Percentiles rank a stretch among this genome's conserved stretches.
Evolutionary conservation across 2,797 vertebrate species (phyloP).

Genomic region (Gymnocypris eckloni): DNA sequence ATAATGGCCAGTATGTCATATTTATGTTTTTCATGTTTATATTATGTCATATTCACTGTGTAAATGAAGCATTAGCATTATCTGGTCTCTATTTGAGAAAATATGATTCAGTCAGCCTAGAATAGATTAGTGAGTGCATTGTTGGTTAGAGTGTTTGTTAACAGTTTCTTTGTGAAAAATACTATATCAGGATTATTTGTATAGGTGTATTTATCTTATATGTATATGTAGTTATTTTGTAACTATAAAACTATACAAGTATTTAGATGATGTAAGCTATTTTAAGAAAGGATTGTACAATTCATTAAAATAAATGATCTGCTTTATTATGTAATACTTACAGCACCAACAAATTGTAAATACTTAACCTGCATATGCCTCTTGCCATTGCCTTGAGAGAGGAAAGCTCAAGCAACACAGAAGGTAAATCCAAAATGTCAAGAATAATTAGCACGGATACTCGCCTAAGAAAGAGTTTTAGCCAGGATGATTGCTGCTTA

Average conservation of each 20-base stretch:
- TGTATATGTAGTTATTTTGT: background rate
- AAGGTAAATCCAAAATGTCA: conserved; percentile 74
- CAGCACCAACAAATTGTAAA: background rate
- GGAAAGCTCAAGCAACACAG: conserved; percentile 40
- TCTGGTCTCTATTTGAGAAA: too few species aligned
- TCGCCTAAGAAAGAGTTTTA: conserved; percentile 65
- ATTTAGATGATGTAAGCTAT: background rate
- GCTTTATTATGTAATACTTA: conserved; percentile 33
- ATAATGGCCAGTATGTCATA: too few species aligned
- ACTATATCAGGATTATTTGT: too few species aligned
- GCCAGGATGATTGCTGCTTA: conserved; percentile 73
- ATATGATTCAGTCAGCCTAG: too few species aligned
- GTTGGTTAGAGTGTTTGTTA: too few species aligned
- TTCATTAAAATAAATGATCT: conserved; percentile 20
- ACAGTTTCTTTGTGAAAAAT: too few species aligned
- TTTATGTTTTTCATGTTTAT: too few species aligned
- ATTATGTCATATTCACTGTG: too few species aligned
- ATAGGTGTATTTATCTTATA: background rate
- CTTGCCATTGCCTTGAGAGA: conserved; percentile 1
- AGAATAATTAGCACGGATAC: conserved; percentile 66
- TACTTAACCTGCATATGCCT: conserved; percentile 49
- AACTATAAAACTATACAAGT: background rate
- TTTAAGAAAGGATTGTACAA: conserved; percentile 16
- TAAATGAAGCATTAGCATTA: too few species aligned
- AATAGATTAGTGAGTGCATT: too few species aligned